Conservation (phyloP, 92 coral and sea anemone genomes). For the Palythoa grandis region DNA sequence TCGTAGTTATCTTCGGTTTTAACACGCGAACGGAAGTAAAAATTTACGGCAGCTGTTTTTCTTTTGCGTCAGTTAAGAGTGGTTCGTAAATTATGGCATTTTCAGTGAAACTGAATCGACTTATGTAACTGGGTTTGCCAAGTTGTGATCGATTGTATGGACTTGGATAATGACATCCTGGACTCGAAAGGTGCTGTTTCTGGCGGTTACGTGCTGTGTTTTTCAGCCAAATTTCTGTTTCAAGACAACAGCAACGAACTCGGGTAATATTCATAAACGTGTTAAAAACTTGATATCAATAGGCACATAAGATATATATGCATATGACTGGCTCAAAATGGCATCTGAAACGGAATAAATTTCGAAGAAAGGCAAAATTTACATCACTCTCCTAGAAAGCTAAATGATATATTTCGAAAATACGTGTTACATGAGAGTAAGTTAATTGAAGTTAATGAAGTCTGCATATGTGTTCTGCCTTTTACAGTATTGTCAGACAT, state of each 20-base stretch:
- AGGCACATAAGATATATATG: too few species aligned
- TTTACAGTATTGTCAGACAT: too few species aligned
- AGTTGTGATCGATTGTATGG: not conserved
- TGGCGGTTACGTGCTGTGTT: not conserved
- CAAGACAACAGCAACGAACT: not conserved
- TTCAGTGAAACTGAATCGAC: not conserved
- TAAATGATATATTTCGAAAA: too few species aligned
- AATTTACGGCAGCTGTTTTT: not conserved
- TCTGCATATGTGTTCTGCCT: too few species aligned
- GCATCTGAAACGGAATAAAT: not conserved
- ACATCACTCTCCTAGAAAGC: too few species aligned
- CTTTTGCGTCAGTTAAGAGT: not conserved
- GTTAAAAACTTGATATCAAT: not conserved
- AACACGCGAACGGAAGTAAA: not conserved
- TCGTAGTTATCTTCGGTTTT: not conserved
- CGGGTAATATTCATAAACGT: not conserved
- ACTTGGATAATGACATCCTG: not conserved
- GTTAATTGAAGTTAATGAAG: too few species aligned
- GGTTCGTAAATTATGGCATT: not conserved
- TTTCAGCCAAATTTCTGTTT: not conserved
- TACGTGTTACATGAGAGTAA: too few species aligned
- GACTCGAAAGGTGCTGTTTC: not conserved
- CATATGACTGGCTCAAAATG: not conserved
- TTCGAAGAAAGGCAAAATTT: too few species aligned
- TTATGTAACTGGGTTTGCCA: not conserved